Conservation (phyloP, 2,888 invertebrate genomes). For the Spodoptera picta region DNA sequence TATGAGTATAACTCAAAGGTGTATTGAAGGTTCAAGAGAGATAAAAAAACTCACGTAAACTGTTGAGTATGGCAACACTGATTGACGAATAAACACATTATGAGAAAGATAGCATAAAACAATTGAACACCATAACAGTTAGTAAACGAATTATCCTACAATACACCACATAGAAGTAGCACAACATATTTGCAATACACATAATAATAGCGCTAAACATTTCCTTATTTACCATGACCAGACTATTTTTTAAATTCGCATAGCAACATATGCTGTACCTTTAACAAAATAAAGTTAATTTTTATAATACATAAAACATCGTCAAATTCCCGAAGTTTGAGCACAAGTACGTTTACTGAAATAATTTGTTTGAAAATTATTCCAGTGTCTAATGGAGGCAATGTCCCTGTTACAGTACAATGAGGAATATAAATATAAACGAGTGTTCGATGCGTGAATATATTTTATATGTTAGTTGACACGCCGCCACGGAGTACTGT, state of each 20-base stretch:
- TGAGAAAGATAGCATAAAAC: conserved; percentile 25
- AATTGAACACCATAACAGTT: conserved; percentile 43
- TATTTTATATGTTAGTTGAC: conserved; percentile 27
- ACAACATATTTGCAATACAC: conserved; percentile 44
- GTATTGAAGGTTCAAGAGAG: background rate
- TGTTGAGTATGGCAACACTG: conserved; percentile 9
- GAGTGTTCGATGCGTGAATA: conserved; percentile 22
- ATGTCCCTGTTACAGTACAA: conserved; percentile 28
- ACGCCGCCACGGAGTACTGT: conserved; percentile 7
- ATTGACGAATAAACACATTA: conserved; percentile 26
- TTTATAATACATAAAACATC: conserved; percentile 13
- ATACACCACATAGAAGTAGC: conserved; percentile 42
- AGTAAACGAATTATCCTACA: conserved; percentile 45
- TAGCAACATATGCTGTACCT: conserved; percentile 21
- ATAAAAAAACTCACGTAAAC: conserved; percentile 2
- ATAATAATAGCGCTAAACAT: conserved; percentile 53
- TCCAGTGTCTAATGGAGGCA: conserved; percentile 33
- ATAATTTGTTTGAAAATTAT: conserved; percentile 35
- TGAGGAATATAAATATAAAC: conserved; percentile 32
- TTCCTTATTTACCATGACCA: conserved; percentile 59
- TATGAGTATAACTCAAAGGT: conserved; percentile 20
- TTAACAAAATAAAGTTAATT: conserved; percentile 34
- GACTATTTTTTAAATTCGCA: conserved; percentile 48
- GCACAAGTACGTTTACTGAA: conserved; percentile 24
- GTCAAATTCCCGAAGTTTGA: conserved; percentile 42